Conservation (phyloP, 2,113 vertebrate genomes). For the Axis porcinus region DNA sequence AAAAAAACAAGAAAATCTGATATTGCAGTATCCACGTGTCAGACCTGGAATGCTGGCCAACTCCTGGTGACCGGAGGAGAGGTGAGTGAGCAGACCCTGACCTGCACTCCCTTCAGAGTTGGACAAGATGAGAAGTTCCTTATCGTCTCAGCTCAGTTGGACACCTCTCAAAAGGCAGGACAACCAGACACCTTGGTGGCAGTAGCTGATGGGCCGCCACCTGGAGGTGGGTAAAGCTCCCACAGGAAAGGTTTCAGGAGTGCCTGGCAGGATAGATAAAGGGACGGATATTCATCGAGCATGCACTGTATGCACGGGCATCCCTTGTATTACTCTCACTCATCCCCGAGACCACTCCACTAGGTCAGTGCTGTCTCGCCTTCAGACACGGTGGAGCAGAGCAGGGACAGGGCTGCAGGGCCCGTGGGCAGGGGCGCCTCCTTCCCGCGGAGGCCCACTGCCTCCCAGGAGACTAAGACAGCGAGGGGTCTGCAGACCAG, state of each 20-base stretch:
- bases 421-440: fast-evolving
- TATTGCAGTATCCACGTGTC: background rate
- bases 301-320: background rate
- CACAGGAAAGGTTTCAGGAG: background rate
- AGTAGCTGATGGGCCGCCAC: too few species aligned
- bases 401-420: background rate
- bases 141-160: fast-evolving
- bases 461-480: background rate
- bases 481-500: background rate
- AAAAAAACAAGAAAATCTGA: background rate
- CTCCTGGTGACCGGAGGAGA: too few species aligned
- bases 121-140: background rate
- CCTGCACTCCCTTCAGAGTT: background rate
- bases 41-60: too few species aligned
- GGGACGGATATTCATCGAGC: fast-evolving
- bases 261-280: background rate
- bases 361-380: background rate
- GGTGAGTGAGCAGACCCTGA: background rate
- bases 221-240: background rate
- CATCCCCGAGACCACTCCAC: background rate
- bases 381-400: background rate
- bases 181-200: background rate
- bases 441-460: background rate
- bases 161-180: background rate
- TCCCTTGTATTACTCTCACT: background rate